phyloP scores from a whole-genome alignment of 2,888 invertebrate species.

The Epinotia bilunana region DNA sequence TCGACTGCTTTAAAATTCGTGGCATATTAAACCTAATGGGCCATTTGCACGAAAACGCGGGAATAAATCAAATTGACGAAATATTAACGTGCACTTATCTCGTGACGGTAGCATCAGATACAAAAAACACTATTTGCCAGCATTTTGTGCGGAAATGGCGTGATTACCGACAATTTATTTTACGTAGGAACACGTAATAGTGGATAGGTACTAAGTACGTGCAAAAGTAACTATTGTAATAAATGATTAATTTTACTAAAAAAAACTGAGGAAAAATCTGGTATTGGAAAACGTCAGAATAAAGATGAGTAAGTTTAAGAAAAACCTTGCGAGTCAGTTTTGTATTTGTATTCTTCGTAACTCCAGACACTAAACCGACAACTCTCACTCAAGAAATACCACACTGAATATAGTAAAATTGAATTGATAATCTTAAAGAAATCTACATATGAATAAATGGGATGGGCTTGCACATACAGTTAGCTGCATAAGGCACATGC shows the following conservation, averaged over 20 bases:
- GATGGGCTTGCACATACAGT: too few relatives aligned
- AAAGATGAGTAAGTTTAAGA: neutral
- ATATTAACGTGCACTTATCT: slow-evolving; percentile 24
- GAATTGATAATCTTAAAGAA: too few relatives aligned
- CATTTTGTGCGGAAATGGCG: slow-evolving; percentile 20
- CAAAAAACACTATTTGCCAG: slow-evolving; percentile 21
- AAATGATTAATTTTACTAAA: neutral
- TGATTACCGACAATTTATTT: slow-evolving; percentile 31
- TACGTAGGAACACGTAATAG: slow-evolving; percentile 2
- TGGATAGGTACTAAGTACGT: neutral
- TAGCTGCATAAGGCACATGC: too few relatives aligned
- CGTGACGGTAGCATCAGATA: neutral
- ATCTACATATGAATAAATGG: too few relatives aligned
- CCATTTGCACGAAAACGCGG: slow-evolving; percentile 7
- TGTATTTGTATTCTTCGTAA: too few relatives aligned
- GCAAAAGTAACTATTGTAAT: neutral
- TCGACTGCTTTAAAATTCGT: neutral
- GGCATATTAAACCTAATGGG: neutral
- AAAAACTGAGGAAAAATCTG: neutral
- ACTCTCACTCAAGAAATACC: too few relatives aligned
- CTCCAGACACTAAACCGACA: too few relatives aligned
- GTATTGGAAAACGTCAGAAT: neutral
- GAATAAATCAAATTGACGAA: slow-evolving; percentile 20
- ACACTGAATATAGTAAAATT: too few relatives aligned
- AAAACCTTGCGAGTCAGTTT: too few relatives aligned